These are phyloP conservation scores for Medauroidea extradentata DNA, from an alignment of 1,140 invertebrate species.

Conservation along the genomic window DNA sequence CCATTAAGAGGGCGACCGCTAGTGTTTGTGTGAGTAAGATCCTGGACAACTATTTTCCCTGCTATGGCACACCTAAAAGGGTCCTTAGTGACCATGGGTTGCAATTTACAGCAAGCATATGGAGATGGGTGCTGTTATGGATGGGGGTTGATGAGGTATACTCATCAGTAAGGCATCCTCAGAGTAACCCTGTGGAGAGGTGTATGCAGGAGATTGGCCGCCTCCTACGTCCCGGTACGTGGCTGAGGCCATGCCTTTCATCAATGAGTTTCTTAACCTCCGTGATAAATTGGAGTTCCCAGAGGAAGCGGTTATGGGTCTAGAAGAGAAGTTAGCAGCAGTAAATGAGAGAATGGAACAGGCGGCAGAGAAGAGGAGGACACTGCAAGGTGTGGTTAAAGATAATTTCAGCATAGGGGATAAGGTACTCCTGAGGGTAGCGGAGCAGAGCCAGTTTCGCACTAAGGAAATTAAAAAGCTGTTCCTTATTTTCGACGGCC, in stretches of 20 bases:
- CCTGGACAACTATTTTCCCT: background rate
- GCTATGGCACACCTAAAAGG: background rate
- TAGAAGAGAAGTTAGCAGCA: too few species aligned
- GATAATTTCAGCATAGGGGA: too few species aligned
- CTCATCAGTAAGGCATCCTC: background rate
- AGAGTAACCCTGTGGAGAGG: background rate
- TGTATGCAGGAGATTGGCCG: background rate
- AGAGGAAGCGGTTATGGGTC: too few species aligned
- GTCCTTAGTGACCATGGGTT: background rate
- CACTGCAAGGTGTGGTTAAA: too few species aligned
- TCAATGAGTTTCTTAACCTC: too few species aligned
- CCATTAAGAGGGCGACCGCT: background rate
- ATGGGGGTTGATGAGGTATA: background rate
- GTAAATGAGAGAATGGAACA: too few species aligned
- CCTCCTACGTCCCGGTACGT: background rate
- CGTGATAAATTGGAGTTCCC: too few species aligned
- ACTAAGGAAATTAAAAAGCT: too few species aligned
- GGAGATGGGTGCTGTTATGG: background rate
- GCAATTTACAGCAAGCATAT: background rate
- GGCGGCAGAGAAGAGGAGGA: too few species aligned
- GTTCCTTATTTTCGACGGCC: too few species aligned
- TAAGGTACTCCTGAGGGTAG: too few species aligned
- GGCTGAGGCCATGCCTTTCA: background rate
- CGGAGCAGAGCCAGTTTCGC: too few species aligned
- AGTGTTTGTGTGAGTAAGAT: background rate